Base-by-base conservation (phyloP, 2,888 invertebrate genomes). In the Agonopterix heracliana region DNA sequence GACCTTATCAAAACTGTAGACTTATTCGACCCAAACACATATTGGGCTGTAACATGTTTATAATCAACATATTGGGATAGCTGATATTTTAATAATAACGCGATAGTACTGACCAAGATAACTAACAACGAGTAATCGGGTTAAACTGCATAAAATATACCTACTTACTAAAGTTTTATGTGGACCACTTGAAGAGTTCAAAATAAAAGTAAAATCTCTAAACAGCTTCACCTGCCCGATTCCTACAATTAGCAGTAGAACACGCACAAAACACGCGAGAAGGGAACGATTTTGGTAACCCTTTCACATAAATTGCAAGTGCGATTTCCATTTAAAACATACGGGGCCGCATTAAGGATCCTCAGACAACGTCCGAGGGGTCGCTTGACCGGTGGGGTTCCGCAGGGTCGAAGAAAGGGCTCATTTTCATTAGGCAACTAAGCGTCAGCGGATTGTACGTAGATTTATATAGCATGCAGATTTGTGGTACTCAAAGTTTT, bases 401-500 rank as follows among this genome's bases (percentile, higher is more conserved):
- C 64, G 12, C 17, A 9, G 56, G 51, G 26, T 26, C 66, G 79
- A 85, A 85, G 85, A 86, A 85, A 85, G 83, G 85, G 87, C 82
- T 85, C 84, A 81, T 83, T 86, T 87, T 86, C 86, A 87, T 87
- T 87, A 86, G 76, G 78, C 77, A 73, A 73, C 74, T 74, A 72
- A 71, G 73, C 75, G 70, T 72, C 64, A 63, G 63, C 46, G 7
- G 63, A 71, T 68, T 72, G 68, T 74, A 74, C 68, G 71, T 80
- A 80, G 73, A 80, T 81, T 78, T 81, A 81, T 81, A 76, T 71
- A 74, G 65, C 54, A 64, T 63, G 64, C 60, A 65, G 66, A 65
- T 53, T 43, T 53, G 73, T 54, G 73, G 47, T 58, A 57, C 66
- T 70, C 77, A 85, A 86, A 73, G 60, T 47, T 40, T 41, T 34